These are phyloP conservation scores for Leistus spinibarbis DNA, from an alignment of 2,888 invertebrate species.

Conservation along the genomic window DNA sequence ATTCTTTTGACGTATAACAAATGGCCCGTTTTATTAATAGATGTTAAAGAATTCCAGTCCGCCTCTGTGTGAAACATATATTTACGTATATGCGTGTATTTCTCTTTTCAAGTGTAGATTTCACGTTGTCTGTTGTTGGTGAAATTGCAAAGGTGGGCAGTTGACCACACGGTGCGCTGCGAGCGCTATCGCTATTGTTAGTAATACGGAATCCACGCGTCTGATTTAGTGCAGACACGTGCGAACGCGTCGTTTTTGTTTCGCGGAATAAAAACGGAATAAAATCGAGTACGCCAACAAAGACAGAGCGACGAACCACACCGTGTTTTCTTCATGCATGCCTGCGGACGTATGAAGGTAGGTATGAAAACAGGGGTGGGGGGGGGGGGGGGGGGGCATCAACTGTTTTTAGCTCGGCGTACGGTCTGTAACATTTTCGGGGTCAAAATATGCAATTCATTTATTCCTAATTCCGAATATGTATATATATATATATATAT, in stretches of 20 bases:
- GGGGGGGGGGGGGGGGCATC: too few species aligned
- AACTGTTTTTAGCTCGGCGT: too few species aligned
- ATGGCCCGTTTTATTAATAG: not conserved
- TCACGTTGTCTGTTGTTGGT: not conserved
- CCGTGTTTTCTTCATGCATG: not conserved
- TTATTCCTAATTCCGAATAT: too few species aligned
- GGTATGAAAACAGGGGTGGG: too few species aligned
- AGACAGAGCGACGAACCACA: not conserved
- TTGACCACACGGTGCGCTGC: not conserved
- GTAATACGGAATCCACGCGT: conserved; percentile 11
- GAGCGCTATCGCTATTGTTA: conserved; percentile 5
- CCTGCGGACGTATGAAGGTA: not conserved
- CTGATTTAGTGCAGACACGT: conserved; percentile 18
- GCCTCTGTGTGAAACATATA: not conserved
- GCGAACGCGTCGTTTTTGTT: not conserved
- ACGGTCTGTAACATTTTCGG: too few species aligned
- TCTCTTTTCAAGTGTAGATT: not conserved
- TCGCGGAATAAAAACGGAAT: not conserved
- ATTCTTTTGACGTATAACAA: not conserved
- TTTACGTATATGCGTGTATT: not conserved
- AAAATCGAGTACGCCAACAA: not conserved
- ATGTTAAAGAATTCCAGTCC: not conserved
- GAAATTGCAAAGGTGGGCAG: not conserved
- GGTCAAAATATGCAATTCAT: too few species aligned
- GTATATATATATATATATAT: too few species aligned